A percentile compares a stretch with the other conserved stretches of the same genome.
phyloP scores from a whole-genome alignment of 2,888 invertebrate species.

The Tenthredo scrophulariae region DNA sequence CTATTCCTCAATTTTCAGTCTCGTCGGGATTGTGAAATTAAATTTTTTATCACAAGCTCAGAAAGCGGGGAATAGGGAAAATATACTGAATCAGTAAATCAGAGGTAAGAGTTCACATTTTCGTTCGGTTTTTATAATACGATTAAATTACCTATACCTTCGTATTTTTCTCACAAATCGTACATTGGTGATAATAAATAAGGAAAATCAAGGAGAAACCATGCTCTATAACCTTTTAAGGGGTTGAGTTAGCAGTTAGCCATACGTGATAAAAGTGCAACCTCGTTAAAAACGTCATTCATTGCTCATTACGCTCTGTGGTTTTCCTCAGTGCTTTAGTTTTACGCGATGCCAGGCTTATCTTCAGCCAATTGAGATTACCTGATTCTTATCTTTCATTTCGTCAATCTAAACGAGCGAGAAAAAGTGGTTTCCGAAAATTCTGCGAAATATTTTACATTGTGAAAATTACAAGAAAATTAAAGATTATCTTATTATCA shows the following conservation, averaged over 20 bases:
- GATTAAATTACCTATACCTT: too few species aligned
- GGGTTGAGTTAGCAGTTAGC: neutral
- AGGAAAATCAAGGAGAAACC: neutral
- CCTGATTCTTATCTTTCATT: neutral
- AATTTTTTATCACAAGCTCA: neutral
- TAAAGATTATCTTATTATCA: neutral
- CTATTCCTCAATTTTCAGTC: neutral
- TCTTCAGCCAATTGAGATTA: neutral
- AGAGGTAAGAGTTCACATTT: neutral
- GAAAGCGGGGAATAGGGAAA: neutral
- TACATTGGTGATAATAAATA: neutral
- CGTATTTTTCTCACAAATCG: neutral
- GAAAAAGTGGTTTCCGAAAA: neutral
- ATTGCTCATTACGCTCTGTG: neutral
- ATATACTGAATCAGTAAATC: neutral
- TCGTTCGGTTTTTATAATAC: neutral
- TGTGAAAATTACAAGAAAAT: neutral
- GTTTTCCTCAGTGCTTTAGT: neutral
- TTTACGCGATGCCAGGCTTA: neutral
- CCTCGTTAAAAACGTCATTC: constrained; percentile 13
- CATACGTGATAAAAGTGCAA: neutral
- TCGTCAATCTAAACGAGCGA: neutral
- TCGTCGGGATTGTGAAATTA: neutral
- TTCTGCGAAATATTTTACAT: neutral
- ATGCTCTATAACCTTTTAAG: neutral